These are phyloP conservation scores for Lutjanus erythropterus DNA, from an alignment of 2,113 vertebrate genomes.

Conservation along the genomic window DNA sequence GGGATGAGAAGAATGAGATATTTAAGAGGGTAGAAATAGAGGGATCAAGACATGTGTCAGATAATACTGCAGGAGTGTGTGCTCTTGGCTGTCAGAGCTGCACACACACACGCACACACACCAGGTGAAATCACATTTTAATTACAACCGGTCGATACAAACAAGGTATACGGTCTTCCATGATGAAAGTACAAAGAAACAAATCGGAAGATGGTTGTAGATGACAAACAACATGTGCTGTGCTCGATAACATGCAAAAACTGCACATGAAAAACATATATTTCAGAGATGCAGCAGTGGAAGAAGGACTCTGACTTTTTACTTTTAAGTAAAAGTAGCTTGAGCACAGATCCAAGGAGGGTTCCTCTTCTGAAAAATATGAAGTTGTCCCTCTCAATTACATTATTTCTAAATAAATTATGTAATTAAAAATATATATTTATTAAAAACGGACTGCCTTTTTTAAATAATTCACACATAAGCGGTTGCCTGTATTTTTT, in stretches of 20 bases:
- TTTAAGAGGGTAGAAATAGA: slow-evolving; percentile 51
- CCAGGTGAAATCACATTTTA: slow-evolving; percentile 55
- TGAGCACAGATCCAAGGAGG: too few species aligned
- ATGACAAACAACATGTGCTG: slow-evolving; percentile 12
- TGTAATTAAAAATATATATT: too few species aligned
- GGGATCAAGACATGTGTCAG: slow-evolving; percentile 52
- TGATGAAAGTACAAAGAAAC: slow-evolving; percentile 22
- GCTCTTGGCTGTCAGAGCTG: slow-evolving; percentile 11
- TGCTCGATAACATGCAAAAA: background rate
- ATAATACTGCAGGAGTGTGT: slow-evolving; percentile 34
- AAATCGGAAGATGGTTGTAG: background rate
- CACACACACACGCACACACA: slow-evolving; percentile 23
- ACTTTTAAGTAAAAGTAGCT: background rate
- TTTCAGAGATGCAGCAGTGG: background rate
- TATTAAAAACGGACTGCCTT: too few species aligned
- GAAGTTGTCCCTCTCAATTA: too few species aligned
- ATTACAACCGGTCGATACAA: slow-evolving; percentile 64
- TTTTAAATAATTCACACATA: too few species aligned
- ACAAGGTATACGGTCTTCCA: background rate
- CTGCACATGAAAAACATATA: background rate
- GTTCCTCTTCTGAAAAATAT: too few species aligned
- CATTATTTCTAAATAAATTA: too few species aligned
- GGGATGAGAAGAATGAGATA: slow-evolving; percentile 47
- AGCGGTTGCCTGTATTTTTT: too few species aligned
- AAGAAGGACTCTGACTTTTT: background rate